Evolutionary conservation across 2,797 vertebrate species (phyloP), one percentile per base, ranked within the genome.

Genomic region (Premnoplex brunnescens): DNA sequence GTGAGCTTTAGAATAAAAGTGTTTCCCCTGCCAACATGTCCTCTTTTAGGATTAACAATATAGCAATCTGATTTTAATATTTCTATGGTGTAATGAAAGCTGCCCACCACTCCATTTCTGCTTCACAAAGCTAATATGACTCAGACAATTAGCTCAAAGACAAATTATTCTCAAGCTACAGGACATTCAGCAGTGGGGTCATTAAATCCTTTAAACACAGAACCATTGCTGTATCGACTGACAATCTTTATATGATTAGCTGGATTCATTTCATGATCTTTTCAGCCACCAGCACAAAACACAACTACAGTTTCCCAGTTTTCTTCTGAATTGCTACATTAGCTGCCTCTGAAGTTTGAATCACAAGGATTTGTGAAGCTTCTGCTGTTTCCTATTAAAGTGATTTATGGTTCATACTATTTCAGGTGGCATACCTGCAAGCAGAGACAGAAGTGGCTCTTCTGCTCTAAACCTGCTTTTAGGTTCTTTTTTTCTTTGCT

Each of bases 61-160:
- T 7, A 71, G 52, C 36, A 89, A 76, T 49, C 26, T 69, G 68
- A 71, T 74, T 71, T 91, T 77, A 89, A 80, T 77, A 60, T 71
- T 93, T 91, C 37, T 43, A 6, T 10, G 19, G 75, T 23, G 12
- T 36, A 54, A 90, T 56, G 48, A 96, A 96, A 85, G 37, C 68
- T 51, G 4, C 60, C 72, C 72, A 92, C 60, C 27, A 17, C 79
- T 76, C 69, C 48, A 62, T 66, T 73, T 76, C 81, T 76, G 28
- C 78, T 63, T 85, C 78, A 74, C 66, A 85, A 91, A 88, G 56
- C 68, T 83, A 85, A 74, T 75, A 76, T 60, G 82, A 89, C 75
- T 95, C 60, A 91, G 78, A 89, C 77, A 91, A 93, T 93, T 95
- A 92, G 77, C 60, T 92, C 81, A 83, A 92, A 87, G 93, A 89